phyloP scores from a whole-genome alignment of 2,888 invertebrate species.

The Terebella lapidaria region DNA sequence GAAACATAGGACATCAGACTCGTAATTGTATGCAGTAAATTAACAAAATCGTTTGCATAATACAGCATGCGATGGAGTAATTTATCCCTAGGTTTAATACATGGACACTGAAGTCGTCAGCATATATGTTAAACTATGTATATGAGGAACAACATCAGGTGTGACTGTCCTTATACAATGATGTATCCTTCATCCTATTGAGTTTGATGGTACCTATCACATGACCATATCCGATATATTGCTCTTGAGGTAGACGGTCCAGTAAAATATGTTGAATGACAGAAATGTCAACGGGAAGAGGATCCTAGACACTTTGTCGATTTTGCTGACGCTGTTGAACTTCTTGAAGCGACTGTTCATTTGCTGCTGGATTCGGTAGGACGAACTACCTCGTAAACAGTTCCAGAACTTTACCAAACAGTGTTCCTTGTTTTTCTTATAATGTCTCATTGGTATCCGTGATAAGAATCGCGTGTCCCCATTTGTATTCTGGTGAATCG shows the following conservation, averaged over 20 bases:
- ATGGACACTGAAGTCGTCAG: no score
- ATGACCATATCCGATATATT: not conserved
- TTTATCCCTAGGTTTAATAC: no score
- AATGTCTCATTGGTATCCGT: no score
- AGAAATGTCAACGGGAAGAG: conserved; percentile 15
- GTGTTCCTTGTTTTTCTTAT: not conserved
- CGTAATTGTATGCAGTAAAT: no score
- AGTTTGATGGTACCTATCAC: not conserved
- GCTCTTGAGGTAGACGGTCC: conserved; percentile 12
- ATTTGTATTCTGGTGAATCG: not conserved
- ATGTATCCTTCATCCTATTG: no score
- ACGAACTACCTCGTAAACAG: conserved; percentile 3
- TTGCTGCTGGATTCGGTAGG: not conserved
- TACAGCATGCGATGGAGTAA: no score
- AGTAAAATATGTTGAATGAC: conserved; percentile 17
- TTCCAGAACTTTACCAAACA: not conserved
- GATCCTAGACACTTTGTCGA: conserved; percentile 17
- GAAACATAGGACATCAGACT: no score
- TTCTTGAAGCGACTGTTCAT: not conserved
- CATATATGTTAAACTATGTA: no score
- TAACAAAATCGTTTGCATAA: no score
- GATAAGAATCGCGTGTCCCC: not conserved
- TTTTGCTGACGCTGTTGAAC: conserved; percentile 15
- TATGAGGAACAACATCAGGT: no score
- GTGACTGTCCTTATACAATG: no score